Evolutionary conservation across 37 sponge, comb jelly and placozoan genomes (phyloP).

Genomic region (Hexactinellida sp.): DNA sequence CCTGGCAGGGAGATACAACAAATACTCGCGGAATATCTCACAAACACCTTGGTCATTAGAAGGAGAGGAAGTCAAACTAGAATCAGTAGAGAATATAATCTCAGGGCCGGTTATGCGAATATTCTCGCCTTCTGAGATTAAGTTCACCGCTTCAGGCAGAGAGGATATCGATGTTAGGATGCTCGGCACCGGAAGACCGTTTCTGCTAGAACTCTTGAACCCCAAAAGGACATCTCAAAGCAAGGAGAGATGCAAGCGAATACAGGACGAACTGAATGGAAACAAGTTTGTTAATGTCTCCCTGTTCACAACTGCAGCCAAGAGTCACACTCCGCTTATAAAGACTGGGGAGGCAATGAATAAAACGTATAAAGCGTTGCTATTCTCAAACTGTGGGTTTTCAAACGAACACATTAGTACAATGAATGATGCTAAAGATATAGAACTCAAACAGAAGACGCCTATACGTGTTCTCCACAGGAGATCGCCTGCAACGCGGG

Average conservation of each 20-base stretch:
- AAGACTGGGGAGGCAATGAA: slow-evolving; percentile 82
- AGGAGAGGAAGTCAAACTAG: slow-evolving; percentile 54
- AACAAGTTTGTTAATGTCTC: slow-evolving; percentile 28
- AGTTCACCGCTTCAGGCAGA: slow-evolving; percentile 78
- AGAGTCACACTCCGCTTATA: slow-evolving; percentile 26
- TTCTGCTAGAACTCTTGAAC: slow-evolving; percentile 58
- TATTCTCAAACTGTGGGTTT: slow-evolving; percentile 30
- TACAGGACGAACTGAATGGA: slow-evolving; percentile 40
- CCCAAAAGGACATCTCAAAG: slow-evolving; percentile 28
- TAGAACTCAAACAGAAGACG: slow-evolving; percentile 66
- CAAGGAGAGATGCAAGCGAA: background rate
- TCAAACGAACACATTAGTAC: slow-evolving; percentile 18
- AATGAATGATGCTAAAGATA: slow-evolving; percentile 27
- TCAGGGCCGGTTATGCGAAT: slow-evolving; percentile 12
- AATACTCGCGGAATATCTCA: slow-evolving; percentile 63
- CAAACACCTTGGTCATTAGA: slow-evolving; percentile 94
- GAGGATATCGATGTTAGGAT: slow-evolving; percentile 97
- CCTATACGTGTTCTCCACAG: slow-evolving; percentile 92
- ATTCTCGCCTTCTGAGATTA: slow-evolving; percentile 1
- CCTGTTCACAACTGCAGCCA: slow-evolving; percentile 31
- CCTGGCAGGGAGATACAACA: slow-evolving; percentile 80
- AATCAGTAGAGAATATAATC: slow-evolving; percentile 69
- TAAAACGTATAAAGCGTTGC: slow-evolving; percentile 61
- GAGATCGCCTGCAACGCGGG: slow-evolving; percentile 44
- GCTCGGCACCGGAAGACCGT: slow-evolving; percentile 84